Evolutionary conservation across 30 jellyfish, hydroid and myxozoan genomes (phyloP), one percentile per base, ranked within the genome.

Genomic region (Catostylus mosaicus): DNA sequence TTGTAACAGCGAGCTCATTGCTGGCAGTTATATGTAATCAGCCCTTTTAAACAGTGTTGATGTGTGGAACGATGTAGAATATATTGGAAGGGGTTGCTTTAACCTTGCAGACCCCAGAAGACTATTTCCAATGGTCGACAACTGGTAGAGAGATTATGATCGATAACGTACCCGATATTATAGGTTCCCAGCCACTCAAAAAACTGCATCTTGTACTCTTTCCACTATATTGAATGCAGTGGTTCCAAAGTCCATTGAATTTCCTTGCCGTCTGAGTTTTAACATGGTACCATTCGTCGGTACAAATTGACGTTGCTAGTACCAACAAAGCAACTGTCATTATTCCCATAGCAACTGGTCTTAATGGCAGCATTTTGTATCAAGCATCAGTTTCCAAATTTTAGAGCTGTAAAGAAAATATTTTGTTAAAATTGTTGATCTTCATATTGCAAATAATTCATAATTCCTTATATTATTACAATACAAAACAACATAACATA

Each of bases 171-270:
- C 92, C 85, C 46, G 51, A 33, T 69, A 86, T 56, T 10, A 82
- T 82, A 33, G 92, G 73, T 35, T 82, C 70, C 92, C 92, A 82
- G 33, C 86, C 92, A 2, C 74, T 40, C 4, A 82, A 73, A 26
- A 82, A 82, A 8, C 51, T 72, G 74, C 92, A 82, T 0, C 63
- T 82, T 11, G 90, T 1, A 33, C 51, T 72, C 45, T 72, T 23
- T 8, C 92, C 92, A 6, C 56, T 37, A 45, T 48, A 5, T 26
- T 82, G 80, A 3, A 70, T 67, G 43, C 96, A 86, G 18, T 67
- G 87, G 51, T 86, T 86, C 96, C 96, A 86, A 50, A 86, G 85
- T 18, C 96, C 96, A 47, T 69, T 82, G 63, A 68, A 68, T 48
- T 82, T 69, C 37, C 92, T 51, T 35, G 30, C 30, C 51, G 83